Conservation (phyloP, 2,888 invertebrate genomes). For the Phyllotreta cruciferae region DNA sequence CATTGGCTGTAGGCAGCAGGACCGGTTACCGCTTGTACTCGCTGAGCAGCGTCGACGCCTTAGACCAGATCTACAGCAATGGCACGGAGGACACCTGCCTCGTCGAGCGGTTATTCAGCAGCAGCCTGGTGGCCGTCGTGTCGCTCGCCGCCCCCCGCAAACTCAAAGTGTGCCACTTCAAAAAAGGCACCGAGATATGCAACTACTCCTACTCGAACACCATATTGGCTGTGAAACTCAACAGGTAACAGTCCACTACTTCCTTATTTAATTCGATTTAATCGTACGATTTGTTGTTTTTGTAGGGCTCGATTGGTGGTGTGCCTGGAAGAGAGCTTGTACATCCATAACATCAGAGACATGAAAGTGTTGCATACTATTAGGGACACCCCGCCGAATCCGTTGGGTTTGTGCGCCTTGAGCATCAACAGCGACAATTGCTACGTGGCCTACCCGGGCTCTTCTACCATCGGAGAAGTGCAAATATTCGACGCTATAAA, state of each 20-base stretch:
- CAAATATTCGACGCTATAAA: slow-evolving; percentile 94
- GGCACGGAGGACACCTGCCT: slow-evolving; percentile 85
- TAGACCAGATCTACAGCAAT: slow-evolving; percentile 90
- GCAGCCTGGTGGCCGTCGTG: slow-evolving; percentile 95
- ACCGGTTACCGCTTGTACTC: slow-evolving; percentile 90
- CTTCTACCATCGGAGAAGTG: slow-evolving; percentile 91
- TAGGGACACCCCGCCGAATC: slow-evolving; percentile 96
- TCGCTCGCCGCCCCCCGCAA: slow-evolving; percentile 88
- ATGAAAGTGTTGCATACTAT: slow-evolving; percentile 99
- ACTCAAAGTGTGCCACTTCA: slow-evolving; percentile 96
- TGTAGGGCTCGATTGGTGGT: slow-evolving; percentile 79
- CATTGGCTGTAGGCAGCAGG: slow-evolving; percentile 91
- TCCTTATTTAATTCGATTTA: no score
- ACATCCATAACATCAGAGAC: slow-evolving; percentile 97
- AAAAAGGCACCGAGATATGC: slow-evolving; percentile 97
- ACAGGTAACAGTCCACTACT: slow-evolving; percentile 84
- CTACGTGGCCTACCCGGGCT: slow-evolving; percentile 96
- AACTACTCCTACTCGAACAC: slow-evolving; percentile 95
- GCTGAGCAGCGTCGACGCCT: slow-evolving; percentile 80
- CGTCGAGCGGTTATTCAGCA: slow-evolving; percentile 95
- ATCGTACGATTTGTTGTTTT: slow-evolving; percentile 15
- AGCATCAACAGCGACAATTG: slow-evolving; percentile 87
- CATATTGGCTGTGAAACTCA: slow-evolving; percentile 93
- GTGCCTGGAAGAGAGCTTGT: slow-evolving; percentile 95
- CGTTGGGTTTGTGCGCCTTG: slow-evolving; percentile 89